phyloP scores from a whole-genome alignment of 2,797 vertebrate species.

The Diglossa cyanea region DNA sequence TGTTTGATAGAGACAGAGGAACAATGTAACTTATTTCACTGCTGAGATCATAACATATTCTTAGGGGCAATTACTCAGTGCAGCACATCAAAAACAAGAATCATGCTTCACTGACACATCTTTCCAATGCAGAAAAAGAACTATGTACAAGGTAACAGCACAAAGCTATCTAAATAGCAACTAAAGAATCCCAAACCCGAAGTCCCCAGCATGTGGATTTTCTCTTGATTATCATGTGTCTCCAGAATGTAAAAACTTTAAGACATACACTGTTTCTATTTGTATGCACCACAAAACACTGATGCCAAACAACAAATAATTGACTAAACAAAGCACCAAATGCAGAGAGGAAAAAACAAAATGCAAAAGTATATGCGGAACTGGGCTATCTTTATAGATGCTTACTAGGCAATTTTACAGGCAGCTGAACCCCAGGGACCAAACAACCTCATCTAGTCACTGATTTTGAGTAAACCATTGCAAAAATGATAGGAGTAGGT shows the following conservation, averaged over 20 bases:
- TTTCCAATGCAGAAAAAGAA: not conserved
- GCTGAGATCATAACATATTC: slow-evolving; percentile 26
- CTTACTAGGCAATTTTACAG: not conserved
- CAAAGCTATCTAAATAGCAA: not conserved
- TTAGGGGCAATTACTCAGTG: not conserved
- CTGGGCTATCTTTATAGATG: not conserved
- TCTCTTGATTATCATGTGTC: not conserved
- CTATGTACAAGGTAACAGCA: not conserved
- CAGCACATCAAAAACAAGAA: not conserved
- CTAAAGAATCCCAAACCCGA: not conserved
- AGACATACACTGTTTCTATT: not conserved
- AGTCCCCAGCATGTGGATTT: not conserved
- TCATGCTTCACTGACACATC: not conserved
- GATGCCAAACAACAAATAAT: not conserved
- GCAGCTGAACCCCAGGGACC: not conserved
- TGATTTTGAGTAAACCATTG: not conserved
- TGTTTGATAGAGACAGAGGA: not conserved
- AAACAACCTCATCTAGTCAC: not conserved
- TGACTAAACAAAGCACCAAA: not conserved
- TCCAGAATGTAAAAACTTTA: not conserved
- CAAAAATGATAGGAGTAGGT: not conserved
- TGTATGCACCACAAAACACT: not conserved
- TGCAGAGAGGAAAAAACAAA: not conserved
- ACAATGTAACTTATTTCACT: not conserved
- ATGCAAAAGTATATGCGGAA: not conserved